Evolutionary conservation across 2,797 vertebrate genomes (phyloP).

Genomic region (Enteromius viviparus): DNA sequence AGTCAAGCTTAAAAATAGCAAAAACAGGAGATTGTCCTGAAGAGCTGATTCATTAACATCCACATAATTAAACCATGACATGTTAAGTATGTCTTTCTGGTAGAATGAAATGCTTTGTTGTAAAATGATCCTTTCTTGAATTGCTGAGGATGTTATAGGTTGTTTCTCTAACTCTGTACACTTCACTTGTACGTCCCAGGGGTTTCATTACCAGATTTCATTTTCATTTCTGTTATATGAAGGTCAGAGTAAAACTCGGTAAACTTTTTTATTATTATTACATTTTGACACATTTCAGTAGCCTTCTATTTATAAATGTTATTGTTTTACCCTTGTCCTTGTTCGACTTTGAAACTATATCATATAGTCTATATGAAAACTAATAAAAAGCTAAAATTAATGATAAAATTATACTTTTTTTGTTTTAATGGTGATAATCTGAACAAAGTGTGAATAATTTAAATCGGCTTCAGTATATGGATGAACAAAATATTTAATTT

Average conservation of each 20-base stretch:
- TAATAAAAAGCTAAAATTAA: not conserved
- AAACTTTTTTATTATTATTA: not conserved
- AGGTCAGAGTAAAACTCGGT: not conserved
- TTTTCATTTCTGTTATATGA: not conserved
- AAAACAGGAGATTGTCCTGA: too few species aligned
- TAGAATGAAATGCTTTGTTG: slow-evolving; percentile 1
- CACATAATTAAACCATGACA: not conserved
- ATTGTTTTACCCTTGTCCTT: not conserved
- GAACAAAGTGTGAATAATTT: not conserved
- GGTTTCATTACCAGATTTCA: not conserved
- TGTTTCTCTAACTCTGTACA: not conserved
- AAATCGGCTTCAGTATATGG: not conserved
- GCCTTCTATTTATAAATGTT: not conserved
- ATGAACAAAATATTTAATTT: not conserved
- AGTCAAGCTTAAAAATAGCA: not conserved
- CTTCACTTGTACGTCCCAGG: not conserved
- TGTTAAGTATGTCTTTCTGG: not conserved
- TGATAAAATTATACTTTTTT: not conserved
- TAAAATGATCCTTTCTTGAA: not conserved
- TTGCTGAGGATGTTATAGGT: not conserved
- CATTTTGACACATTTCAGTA: not conserved
- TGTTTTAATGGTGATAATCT: not conserved
- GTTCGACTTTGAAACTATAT: not conserved
- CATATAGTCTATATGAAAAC: not conserved
- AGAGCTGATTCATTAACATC: not conserved